phyloP scores from a whole-genome alignment of 2,888 invertebrate species.

The Pilophorus perplexus region DNA sequence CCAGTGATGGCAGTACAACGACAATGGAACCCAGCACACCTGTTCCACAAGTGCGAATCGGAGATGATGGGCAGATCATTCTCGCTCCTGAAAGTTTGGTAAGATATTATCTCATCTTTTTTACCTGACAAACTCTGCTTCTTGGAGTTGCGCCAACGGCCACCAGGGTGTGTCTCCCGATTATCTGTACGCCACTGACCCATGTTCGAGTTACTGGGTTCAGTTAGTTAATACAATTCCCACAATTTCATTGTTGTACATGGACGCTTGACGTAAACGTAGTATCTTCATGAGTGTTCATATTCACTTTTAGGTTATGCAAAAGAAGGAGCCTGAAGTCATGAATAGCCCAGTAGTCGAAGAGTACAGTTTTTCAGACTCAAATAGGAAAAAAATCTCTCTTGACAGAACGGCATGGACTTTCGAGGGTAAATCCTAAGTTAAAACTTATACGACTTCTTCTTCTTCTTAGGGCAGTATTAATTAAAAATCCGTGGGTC shows the following conservation, averaged over 20 bases:
- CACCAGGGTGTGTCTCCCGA: no score
- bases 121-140: no score
- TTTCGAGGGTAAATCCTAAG: constrained; percentile 6
- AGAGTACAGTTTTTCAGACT: not conserved
- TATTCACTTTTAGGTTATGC: no score
- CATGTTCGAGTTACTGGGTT: not conserved
- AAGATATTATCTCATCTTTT: constrained; percentile 54
- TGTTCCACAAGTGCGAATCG: constrained; percentile 81
- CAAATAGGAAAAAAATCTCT: not conserved
- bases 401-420: not conserved
- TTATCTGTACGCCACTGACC: not conserved
- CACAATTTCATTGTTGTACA: no score
- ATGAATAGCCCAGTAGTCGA: constrained; percentile 2
- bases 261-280: not conserved
- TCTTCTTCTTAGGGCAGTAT: no score
- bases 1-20: no score
- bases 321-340: not conserved
- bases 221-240: no score
- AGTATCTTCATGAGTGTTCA: not conserved
- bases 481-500: not conserved
- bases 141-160: no score
- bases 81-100: constrained; percentile 77
- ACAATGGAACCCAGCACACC: no score
- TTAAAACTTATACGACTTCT: not conserved
- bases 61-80: constrained; percentile 79